Evolutionary conservation across 30 jellyfish, hydroid and myxozoan genomes (phyloP).

Genomic region (Pelagia noctiluca): DNA sequence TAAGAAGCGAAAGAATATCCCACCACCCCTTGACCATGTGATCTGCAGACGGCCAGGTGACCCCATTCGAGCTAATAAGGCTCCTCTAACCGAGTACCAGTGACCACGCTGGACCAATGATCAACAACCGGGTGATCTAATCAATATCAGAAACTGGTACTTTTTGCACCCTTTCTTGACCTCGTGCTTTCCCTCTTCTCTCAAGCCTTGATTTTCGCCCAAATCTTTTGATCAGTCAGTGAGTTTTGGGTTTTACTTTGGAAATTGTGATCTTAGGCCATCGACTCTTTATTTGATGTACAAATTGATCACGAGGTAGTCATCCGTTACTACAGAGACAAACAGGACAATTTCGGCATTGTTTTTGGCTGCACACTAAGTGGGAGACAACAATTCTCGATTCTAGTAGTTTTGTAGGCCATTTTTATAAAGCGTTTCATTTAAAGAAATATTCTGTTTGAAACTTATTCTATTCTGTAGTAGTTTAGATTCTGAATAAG

Average conservation of each 20-base stretch:
- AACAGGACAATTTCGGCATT: too few species aligned
- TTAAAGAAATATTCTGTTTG: too few species aligned
- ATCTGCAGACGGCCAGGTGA: conserved; percentile 55
- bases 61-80: conserved; percentile 33
- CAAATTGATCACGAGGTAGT: too few species aligned
- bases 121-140: conserved; percentile 62
- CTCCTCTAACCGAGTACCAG: conserved; percentile 65
- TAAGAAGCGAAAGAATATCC: conserved; percentile 21
- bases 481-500: too few species aligned
- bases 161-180: conserved; percentile 16
- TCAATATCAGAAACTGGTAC: conserved; percentile 56
- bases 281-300: too few species aligned
- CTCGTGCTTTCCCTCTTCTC: conserved; percentile 46
- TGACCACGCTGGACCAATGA: conserved; percentile 77
- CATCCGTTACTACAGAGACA: too few species aligned
- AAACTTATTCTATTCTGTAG: too few species aligned
- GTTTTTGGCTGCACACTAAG: too few species aligned
- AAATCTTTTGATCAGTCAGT: conserved; percentile 53
- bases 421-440: too few species aligned
- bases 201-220: not conserved
- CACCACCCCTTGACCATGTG: conserved; percentile 83
- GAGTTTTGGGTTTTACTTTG: not conserved
- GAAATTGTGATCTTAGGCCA: not conserved
- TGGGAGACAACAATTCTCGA: too few species aligned
- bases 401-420: too few species aligned